These are phyloP conservation scores for Orbicella faveolata DNA, from an alignment of 64 coral and sea anemone genomes.

Conservation along the genomic window DNA sequence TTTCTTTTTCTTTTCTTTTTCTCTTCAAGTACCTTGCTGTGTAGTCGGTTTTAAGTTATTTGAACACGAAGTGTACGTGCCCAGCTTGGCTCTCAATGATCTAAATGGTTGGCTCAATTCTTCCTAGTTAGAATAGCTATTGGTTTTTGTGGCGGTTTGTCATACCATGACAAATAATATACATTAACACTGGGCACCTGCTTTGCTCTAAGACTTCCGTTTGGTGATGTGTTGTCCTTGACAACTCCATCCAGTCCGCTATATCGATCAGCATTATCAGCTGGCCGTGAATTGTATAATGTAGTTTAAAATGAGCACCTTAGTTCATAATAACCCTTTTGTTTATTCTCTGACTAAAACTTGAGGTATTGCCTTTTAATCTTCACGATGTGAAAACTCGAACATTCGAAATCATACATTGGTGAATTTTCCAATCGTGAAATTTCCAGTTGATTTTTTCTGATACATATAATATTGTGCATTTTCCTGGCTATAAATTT, in stretches of 20 bases:
- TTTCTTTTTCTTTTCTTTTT: neutral
- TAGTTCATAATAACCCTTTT: no score
- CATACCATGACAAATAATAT: neutral
- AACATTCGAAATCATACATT: neutral
- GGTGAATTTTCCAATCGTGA: neutral
- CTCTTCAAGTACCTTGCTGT: neutral
- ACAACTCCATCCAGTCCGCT: neutral
- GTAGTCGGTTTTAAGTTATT: neutral
- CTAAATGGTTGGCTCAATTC: neutral
- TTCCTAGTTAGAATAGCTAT: neutral
- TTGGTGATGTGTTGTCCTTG: neutral
- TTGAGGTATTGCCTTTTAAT: no score
- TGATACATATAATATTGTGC: no score
- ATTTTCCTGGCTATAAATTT: neutral
- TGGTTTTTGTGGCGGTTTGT: neutral
- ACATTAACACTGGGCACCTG: neutral
- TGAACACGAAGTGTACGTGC: neutral
- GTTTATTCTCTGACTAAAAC: no score
- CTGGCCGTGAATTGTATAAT: neutral
- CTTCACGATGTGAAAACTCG: no score
- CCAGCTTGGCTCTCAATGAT: neutral
- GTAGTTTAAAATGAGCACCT: neutral
- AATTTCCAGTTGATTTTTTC: neutral
- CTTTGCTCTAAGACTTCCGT: neutral
- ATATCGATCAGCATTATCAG: neutral